Conservation (phyloP, 2,113 vertebrate genomes). For the Pycnonotus jocosus region DNA sequence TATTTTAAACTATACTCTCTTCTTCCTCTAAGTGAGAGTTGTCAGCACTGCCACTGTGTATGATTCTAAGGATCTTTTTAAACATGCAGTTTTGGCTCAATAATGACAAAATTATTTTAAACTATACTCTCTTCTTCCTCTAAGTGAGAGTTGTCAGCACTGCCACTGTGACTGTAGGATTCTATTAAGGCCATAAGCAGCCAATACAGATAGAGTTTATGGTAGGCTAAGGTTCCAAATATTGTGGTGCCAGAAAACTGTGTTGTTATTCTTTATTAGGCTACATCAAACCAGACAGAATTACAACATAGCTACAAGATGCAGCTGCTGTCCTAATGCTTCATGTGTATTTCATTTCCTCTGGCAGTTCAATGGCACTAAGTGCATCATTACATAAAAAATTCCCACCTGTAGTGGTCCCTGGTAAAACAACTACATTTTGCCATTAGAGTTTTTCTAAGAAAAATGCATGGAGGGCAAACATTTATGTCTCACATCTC, state of each 20-base stretch:
- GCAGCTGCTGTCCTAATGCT: background rate
- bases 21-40: background rate
- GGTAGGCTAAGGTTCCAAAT: background rate
- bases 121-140: background rate
- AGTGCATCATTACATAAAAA: background rate
- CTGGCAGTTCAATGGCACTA: background rate
- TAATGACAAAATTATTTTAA: background rate
- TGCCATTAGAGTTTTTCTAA: background rate
- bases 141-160: background rate
- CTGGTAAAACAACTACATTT: background rate
- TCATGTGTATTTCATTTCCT: background rate
- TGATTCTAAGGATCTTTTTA: background rate
- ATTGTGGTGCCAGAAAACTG: background rate
- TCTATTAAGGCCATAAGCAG: background rate
- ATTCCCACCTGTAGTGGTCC: background rate
- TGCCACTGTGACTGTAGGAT: background rate
- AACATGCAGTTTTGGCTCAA: background rate
- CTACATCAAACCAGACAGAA: background rate
- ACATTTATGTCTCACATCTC: background rate
- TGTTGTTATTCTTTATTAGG: background rate
- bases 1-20: background rate
- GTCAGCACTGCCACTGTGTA: background rate
- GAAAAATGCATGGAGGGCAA: background rate
- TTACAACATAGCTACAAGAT: background rate
- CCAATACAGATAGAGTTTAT: background rate